Conservation (phyloP, 2,797 vertebrate genomes). For the Arctocebus calabarensis region DNA sequence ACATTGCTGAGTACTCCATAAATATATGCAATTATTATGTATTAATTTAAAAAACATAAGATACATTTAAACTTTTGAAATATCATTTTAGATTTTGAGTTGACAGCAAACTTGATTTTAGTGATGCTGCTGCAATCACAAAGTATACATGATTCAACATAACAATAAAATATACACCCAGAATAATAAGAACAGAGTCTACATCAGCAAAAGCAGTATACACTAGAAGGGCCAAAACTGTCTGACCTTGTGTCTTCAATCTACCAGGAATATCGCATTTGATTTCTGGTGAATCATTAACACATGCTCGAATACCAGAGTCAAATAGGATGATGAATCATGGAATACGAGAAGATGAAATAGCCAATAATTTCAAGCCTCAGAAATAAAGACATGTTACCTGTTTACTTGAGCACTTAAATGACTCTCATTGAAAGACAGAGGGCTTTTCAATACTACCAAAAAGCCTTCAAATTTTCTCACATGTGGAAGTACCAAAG, state of each 20-base stretch:
- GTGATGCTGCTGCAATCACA: neutral
- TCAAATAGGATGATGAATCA: neutral
- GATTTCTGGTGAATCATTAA: neutral
- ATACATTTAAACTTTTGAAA: neutral
- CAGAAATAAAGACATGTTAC: neutral
- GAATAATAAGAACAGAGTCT: neutral
- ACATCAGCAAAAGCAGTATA: neutral
- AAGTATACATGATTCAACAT: neutral
- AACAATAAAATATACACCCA: neutral
- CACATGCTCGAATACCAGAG: neutral
- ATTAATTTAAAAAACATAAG: neutral
- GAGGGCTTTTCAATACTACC: neutral
- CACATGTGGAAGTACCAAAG: neutral
- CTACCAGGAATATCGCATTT: neutral
- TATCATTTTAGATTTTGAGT: neutral
- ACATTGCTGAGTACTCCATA: neutral
- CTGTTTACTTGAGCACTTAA: neutral
- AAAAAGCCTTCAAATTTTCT: neutral
- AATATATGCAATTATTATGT: neutral
- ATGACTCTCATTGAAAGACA: constrained; percentile 35
- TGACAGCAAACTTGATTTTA: neutral
- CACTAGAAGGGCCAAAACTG: neutral
- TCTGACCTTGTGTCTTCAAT: neutral
- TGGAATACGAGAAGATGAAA: neutral
- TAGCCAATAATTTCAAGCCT: neutral